A percentile compares a stretch with the other conserved stretches of the same genome.
These are phyloP conservation scores for Neostethus bicornis DNA, from an alignment of 2,797 vertebrate species.

Conservation along the genomic window DNA sequence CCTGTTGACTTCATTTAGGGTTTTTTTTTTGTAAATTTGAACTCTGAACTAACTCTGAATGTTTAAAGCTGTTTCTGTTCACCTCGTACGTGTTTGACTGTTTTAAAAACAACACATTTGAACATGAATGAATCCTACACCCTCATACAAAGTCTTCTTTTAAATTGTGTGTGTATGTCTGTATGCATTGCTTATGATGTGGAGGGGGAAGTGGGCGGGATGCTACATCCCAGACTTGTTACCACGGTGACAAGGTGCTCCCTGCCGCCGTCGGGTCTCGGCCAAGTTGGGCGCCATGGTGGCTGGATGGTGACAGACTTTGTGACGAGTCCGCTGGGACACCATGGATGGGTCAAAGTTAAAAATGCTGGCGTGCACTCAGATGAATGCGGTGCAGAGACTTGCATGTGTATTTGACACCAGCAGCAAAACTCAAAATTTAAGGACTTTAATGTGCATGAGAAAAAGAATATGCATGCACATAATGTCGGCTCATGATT, in stretches of 20 bases:
- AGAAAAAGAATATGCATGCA: conserved; percentile 1
- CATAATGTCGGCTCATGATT: conserved; percentile 9
- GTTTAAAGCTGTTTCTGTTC: conserved; percentile 81
- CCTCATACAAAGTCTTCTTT: conserved; percentile 18
- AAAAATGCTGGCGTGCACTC: conserved; percentile 32
- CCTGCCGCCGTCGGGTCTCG: conserved; percentile 88
- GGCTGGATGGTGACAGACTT: conserved; percentile 87
- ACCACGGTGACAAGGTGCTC: conserved; percentile 89
- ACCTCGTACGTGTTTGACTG: background rate
- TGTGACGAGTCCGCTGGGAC: conserved; percentile 74
- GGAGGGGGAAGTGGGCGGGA: conserved; percentile 42
- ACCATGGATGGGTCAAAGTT: conserved; percentile 60
- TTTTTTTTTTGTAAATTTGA: too few relatives aligned
- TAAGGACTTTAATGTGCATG: background rate
- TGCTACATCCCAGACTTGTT: conserved; percentile 90
- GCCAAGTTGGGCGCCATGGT: conserved; percentile 84
- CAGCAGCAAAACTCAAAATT: background rate
- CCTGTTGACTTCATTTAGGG: too few relatives aligned
- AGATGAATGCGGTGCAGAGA: conserved; percentile 1
- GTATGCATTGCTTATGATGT: conserved; percentile 42
- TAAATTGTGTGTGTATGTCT: conserved; percentile 33
- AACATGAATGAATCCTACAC: conserved; percentile 25
- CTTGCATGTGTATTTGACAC: conserved; percentile 20
- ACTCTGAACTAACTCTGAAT: conserved; percentile 49
- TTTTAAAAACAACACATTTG: conserved; percentile 19